phyloP scores from a whole-genome alignment of 2,113 vertebrate genomes.

The Microcebus tavaratra region DNA sequence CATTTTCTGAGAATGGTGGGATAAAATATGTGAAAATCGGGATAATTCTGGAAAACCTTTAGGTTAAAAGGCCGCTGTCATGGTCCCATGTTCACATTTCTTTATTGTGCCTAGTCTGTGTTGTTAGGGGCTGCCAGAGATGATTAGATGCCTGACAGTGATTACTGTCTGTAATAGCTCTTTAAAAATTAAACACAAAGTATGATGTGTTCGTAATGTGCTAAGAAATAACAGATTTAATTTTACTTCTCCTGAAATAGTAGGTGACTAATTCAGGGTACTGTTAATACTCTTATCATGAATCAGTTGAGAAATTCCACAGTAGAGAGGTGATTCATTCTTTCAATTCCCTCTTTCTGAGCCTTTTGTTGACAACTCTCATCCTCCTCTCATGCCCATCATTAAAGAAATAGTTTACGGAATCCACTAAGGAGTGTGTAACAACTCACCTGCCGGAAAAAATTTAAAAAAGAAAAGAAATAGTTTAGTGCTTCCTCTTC shows the following conservation, averaged over 20 bases:
- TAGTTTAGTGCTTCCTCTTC: not conserved
- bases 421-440: no score
- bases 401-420: not conserved
- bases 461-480: not conserved
- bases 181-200: not conserved
- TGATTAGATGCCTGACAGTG: not conserved
- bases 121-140: not conserved
- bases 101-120: not conserved
- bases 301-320: conserved; percentile 35
- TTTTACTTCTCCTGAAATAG: conserved; percentile 42
- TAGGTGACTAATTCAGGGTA: not conserved
- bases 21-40: not conserved
- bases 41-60: not conserved
- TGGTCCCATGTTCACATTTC: not conserved
- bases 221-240: not conserved
- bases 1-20: not conserved
- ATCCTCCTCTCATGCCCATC: not conserved
- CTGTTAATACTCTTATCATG: not conserved
- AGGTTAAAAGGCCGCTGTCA: not conserved
- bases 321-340: not conserved
- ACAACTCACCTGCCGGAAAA: no score
- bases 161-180: not conserved
- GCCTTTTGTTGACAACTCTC: not conserved
- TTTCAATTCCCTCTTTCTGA: not conserved
- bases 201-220: not conserved